phyloP scores from a whole-genome alignment of 2,113 vertebrate genomes.

The Myodes glareolus region DNA sequence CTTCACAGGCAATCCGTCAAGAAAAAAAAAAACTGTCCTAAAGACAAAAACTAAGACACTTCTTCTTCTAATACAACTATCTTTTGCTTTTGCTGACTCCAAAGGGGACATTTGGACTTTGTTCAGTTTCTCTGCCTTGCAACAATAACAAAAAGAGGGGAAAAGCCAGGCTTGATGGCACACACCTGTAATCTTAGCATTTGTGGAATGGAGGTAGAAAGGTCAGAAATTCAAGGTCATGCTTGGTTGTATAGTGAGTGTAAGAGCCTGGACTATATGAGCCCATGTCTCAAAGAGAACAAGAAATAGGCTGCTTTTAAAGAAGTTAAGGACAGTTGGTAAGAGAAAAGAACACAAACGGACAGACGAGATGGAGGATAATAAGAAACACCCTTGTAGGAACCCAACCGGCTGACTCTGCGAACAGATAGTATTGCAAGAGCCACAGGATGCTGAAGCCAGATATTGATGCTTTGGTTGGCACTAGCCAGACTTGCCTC shows the following conservation, averaged over 20 bases:
- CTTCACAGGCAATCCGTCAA: background rate
- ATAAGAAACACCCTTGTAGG: too few relatives aligned
- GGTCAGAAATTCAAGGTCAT: background rate
- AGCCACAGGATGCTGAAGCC: background rate
- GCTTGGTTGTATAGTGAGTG: background rate
- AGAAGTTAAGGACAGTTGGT: background rate
- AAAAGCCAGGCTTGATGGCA: background rate
- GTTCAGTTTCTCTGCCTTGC: background rate
- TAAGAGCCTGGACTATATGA: background rate
- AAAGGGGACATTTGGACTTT: background rate
- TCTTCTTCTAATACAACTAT: background rate
- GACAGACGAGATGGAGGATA: background rate
- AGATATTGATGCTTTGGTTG: accelerated
- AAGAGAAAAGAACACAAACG: background rate
- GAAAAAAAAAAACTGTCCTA: background rate
- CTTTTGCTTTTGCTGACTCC: background rate
- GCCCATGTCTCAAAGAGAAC: background rate
- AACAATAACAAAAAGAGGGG: background rate
- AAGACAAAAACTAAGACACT: background rate
- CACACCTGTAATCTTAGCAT: background rate
- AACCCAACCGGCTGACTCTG: background rate
- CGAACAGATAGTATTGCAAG: accelerated
- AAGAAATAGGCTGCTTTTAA: background rate
- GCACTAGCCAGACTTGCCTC: too few relatives aligned
- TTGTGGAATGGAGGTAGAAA: background rate